These are phyloP conservation scores for Lepus europaeus DNA, from an alignment of 2,113 vertebrate species.

Conservation along the genomic window DNA sequence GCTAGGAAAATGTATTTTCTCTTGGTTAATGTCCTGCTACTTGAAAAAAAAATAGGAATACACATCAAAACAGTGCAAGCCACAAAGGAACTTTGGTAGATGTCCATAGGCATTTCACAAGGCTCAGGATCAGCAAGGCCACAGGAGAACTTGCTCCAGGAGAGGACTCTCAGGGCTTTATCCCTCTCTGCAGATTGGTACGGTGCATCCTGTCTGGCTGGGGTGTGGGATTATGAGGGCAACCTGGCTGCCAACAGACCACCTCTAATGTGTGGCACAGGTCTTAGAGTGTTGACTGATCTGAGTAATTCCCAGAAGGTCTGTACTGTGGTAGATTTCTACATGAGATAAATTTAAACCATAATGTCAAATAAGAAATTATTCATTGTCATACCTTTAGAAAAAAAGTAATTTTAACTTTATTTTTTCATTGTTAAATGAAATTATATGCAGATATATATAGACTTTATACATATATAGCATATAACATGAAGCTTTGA, in stretches of 20 bases:
- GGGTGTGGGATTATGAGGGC: not conserved
- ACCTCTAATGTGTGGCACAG: not conserved
- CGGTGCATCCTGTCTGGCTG: not conserved
- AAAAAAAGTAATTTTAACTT: not conserved
- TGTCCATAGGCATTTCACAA: not conserved
- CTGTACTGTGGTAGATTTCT: not conserved
- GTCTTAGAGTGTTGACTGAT: not conserved
- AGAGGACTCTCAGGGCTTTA: not conserved
- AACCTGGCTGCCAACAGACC: not conserved
- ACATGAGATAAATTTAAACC: slow-evolving; percentile 7
- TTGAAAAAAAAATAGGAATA: slow-evolving; percentile 30
- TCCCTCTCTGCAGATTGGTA: not conserved
- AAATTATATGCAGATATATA: not conserved
- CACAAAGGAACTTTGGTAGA: not conserved
- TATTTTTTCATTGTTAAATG: not conserved
- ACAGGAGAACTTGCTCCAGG: not conserved
- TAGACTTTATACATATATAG: not conserved
- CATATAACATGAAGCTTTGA: not conserved
- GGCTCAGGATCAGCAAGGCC: not conserved
- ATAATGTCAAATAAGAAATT: not conserved
- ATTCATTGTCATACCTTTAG: not conserved
- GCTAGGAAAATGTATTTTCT: not conserved
- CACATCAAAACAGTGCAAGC: not conserved
- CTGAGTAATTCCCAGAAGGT: not conserved
- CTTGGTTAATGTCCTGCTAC: not conserved